Base-by-base conservation (phyloP, 2,113 vertebrate species). In the Oostethus manadensis region DNA sequence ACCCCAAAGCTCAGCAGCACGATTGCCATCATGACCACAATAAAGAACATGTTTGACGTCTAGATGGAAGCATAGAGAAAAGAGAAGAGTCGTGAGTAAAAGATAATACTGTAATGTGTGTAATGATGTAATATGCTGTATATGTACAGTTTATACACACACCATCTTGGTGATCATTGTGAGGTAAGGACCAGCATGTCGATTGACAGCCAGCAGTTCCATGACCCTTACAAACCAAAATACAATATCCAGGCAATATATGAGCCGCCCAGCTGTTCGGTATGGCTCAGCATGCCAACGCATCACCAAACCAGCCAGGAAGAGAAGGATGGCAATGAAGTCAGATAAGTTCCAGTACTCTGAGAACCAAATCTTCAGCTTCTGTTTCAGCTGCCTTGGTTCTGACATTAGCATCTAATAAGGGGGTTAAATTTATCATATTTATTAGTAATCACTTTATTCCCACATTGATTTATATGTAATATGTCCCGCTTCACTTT, bases 141-240 rank as follows among this genome's bases (percentile, higher is more conserved):
- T 38, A 11, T 56, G n/a, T 10, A 10, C 1, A 40, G 60, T 51
- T n/a, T n/a, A 4, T 48, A 20, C 42, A 84, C 93, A 71, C 66
- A 98, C 97, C 97, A 99, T 99, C 85, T 97, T 98, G 7, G 94
- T 93, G 73, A 98, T 94, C 93, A 99, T 99, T 67, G 93, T 99
- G 78, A 99, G 88, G 68, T 99, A 99, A 0, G 94, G 96, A 10
- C 97, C 97, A 53, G 94, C 94, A 61, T 94, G 90, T 72, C 97
- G 93, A 80, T 98, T 98, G 80, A 98, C 92, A 47, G 97, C 95
- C 76, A 99, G 89, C 61, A 99, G 91, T 76, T 99, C 97, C 77
- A 94, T 85, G 51, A 98, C 90, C 4, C 93, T 89, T 62, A 94
- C 71, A 35, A 94, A 98, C 97, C 97, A 99, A 88, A 99, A 98